Base-by-base conservation (phyloP, 1,140 invertebrate species). In the Lucilia sericata region DNA sequence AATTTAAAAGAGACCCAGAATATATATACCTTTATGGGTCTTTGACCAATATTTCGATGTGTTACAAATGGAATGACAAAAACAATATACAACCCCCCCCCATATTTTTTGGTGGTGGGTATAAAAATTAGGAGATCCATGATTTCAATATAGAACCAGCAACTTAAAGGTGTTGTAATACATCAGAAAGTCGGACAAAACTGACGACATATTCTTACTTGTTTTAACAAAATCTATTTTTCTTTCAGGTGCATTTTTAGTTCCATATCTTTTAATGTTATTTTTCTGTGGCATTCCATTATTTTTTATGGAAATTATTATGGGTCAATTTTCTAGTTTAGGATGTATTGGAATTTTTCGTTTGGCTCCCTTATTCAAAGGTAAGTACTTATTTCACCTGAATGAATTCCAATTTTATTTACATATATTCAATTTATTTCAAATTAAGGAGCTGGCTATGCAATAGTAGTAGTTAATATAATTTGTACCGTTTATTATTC, bases 401-500 rank as follows among this genome's bases (percentile, higher is more conserved):
- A 70, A 19, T 12, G 55, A 19, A 21, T 55, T 78, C 30, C 36
- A 82, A 84, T 21, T 12, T 21, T 7, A 65, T 82, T 25, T 49
- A 17, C n/a, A 60, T 13, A 5, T 5, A 65, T 30, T 60, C 0
- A 78, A n/a, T 78, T 47, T 19, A 36, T 36, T 36, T 42, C n/a
- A n/a, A 8, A 70, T 42, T 84, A 81, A 98, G 97, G 98, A 65
- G 96, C 92, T 92, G 98, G 91, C 90, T 97, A 94, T 93, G 97
- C 92, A 92, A 93, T 97, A 82, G 95, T 98, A 30, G 92, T 98
- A 84, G 95, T 98, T 8, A 98, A 98, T 85, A 92, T 97, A 25
- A 96, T 98, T 90, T 97, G 97, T 74, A 95, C 96, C 13, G 96
- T 96, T 91, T 99, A 99, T 90, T 99, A 98, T 92, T 97, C 98